Evolutionary conservation across 2,888 invertebrate genomes (phyloP).

Genomic region (Lacanobia wlatinum): DNA sequence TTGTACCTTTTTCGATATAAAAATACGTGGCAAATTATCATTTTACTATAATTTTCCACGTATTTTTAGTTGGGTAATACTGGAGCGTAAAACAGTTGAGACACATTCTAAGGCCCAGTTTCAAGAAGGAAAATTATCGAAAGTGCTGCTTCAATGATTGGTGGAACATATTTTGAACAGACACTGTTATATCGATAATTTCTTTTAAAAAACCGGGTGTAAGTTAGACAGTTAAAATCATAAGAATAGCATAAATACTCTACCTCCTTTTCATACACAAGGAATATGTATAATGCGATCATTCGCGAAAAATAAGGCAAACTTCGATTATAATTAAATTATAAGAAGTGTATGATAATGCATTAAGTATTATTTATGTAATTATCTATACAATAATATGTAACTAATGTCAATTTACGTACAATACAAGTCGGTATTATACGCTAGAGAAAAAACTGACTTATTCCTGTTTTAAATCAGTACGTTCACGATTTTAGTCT

Average conservation of each 20-base stretch:
- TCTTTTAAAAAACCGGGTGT: not conserved
- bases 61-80: not conserved
- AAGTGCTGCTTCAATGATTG: not conserved
- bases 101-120: not conserved
- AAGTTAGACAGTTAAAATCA: not conserved
- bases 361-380: slow-evolving; percentile 18
- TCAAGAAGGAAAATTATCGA: not conserved
- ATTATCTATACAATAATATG: slow-evolving; percentile 10
- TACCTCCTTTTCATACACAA: slow-evolving; percentile 11
- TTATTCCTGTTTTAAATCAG: slow-evolving; percentile 34
- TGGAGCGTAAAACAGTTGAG: slow-evolving; percentile 1
- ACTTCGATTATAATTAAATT: slow-evolving; percentile 60
- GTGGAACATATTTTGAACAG: not conserved
- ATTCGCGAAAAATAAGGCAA: slow-evolving; percentile 46
- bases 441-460: not conserved
- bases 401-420: slow-evolving; percentile 7
- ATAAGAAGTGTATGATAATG: slow-evolving; percentile 52
- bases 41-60: too few species aligned
- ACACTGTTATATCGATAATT: not conserved
- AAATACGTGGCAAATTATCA: not conserved
- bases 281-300: slow-evolving; percentile 16
- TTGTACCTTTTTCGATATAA: not conserved
- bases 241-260: slow-evolving; percentile 11
- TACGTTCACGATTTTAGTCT: slow-evolving; percentile 25
- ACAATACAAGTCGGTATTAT: slow-evolving; percentile 5